A percentile compares a stretch with the other conserved stretches of the same genome.
Evolutionary conservation across 1,140 invertebrate genomes (phyloP).

Genomic region (Caenorhabditis remanei): DNA sequence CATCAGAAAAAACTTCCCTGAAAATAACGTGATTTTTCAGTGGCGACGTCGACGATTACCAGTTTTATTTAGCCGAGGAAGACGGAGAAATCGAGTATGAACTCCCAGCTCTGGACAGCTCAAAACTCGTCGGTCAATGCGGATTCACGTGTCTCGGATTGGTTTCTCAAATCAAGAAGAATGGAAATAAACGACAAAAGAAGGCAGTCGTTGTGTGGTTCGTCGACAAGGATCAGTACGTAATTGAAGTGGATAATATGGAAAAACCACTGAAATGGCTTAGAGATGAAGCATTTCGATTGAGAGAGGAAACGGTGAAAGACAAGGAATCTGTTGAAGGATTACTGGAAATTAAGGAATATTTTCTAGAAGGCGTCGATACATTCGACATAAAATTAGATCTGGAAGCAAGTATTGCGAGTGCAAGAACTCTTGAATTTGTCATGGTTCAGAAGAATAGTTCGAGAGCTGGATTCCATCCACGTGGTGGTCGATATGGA

Average conservation of each 20-base stretch:
- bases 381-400: conserved; percentile 39
- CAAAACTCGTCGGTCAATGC: neutral
- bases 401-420: conserved; percentile 11
- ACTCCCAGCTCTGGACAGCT: conserved; percentile 35
- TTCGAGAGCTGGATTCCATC: conserved; percentile 56
- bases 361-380: conserved; percentile 49
- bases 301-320: conserved; percentile 21
- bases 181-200: neutral
- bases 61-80: conserved; percentile 54
- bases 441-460: conserved; percentile 54
- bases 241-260: conserved; percentile 30
- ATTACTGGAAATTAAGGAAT: conserved; percentile 38
- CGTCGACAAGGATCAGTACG: conserved; percentile 34
- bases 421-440: conserved; percentile 14
- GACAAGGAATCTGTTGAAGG: neutral
- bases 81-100: conserved; percentile 44
- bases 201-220: conserved; percentile 30
- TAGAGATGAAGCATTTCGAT: conserved; percentile 34
- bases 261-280: conserved; percentile 47
- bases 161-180: conserved; percentile 1
- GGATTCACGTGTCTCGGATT: conserved; percentile 44
- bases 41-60: conserved; percentile 34
- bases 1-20: neutral
- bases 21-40: conserved; percentile 27
- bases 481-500: conserved; percentile 17